Percentiles rank a stretch among this genome's conserved stretches.
phyloP scores from a whole-genome alignment of 2,113 vertebrate genomes.

The Spizaetus ornatus region DNA sequence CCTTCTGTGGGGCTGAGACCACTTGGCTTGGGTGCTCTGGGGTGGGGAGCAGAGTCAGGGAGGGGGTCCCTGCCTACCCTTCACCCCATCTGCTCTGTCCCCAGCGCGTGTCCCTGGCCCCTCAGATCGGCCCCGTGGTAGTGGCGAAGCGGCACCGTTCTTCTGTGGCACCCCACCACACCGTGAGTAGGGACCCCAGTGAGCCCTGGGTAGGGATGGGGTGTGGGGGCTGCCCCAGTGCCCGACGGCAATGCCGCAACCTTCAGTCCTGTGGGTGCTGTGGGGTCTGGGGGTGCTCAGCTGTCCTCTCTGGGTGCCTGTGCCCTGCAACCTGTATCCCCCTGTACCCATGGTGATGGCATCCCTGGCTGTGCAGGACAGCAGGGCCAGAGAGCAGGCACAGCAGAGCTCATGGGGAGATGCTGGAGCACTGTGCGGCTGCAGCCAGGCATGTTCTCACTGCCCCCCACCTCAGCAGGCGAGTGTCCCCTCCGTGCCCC shows the following conservation, averaged over 20 bases:
- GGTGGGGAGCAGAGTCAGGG: background rate
- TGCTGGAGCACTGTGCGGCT: background rate
- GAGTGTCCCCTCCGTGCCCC: slow-evolving; percentile 45
- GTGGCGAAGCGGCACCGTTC: background rate
- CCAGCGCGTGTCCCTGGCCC: slow-evolving; percentile 49
- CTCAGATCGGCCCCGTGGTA: slow-evolving; percentile 27
- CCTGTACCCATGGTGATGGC: background rate
- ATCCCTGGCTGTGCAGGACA: background rate
- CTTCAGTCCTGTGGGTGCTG: background rate
- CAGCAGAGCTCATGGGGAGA: background rate
- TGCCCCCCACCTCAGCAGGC: slow-evolving; percentile 39
- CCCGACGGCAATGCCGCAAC: background rate
- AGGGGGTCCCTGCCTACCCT: background rate
- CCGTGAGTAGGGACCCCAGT: background rate
- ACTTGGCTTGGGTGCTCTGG: background rate
- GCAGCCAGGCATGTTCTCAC: background rate
- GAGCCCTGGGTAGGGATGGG: background rate
- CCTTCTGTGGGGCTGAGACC: background rate
- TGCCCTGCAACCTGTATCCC: background rate
- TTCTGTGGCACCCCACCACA: background rate
- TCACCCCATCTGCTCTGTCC: background rate
- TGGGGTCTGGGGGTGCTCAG: background rate
- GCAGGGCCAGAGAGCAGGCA: background rate
- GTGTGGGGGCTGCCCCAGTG: background rate
- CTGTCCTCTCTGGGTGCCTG: background rate